Percentiles rank a stretch among this genome's conserved stretches.
Conservation (phyloP, 2,888 invertebrate species). For the Anorthoa munda region DNA sequence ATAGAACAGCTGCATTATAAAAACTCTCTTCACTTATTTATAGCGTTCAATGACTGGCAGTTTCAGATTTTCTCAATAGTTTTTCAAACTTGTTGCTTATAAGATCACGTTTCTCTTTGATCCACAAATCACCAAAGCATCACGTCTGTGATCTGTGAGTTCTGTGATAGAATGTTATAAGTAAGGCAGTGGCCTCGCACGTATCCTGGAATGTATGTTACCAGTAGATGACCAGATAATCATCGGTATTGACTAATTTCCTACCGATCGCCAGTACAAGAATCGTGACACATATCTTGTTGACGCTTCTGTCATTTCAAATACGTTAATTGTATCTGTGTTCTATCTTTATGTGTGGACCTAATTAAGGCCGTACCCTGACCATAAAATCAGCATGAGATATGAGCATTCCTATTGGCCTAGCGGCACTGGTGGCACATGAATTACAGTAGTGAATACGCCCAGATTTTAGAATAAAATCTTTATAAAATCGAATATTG, state of each 20-base stretch:
- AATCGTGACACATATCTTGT: not conserved
- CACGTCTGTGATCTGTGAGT: conserved; percentile 1
- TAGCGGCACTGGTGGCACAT: too few species aligned
- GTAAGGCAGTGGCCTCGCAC: not conserved
- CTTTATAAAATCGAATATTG: too few species aligned
- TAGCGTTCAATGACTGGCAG: not conserved
- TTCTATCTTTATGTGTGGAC: too few species aligned
- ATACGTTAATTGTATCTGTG: not conserved
- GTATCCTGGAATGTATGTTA: not conserved
- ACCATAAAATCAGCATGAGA: too few species aligned
- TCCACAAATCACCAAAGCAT: conserved; percentile 5
- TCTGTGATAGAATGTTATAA: not conserved
- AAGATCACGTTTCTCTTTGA: conserved; percentile 5
- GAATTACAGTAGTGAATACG: too few species aligned
- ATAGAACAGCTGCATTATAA: not conserved
- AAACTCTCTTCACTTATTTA: not conserved
- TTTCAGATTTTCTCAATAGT: not conserved
- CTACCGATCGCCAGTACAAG: too few species aligned
- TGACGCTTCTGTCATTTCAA: not conserved
- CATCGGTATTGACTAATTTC: too few species aligned
- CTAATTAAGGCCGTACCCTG: too few species aligned
- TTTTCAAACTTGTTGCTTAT: not conserved
- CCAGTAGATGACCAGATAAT: not conserved
- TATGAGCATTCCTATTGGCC: too few species aligned
- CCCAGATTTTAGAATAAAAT: too few species aligned